Base-by-base conservation (phyloP, 2,797 vertebrate species). In the Halcyon badia region DNA sequence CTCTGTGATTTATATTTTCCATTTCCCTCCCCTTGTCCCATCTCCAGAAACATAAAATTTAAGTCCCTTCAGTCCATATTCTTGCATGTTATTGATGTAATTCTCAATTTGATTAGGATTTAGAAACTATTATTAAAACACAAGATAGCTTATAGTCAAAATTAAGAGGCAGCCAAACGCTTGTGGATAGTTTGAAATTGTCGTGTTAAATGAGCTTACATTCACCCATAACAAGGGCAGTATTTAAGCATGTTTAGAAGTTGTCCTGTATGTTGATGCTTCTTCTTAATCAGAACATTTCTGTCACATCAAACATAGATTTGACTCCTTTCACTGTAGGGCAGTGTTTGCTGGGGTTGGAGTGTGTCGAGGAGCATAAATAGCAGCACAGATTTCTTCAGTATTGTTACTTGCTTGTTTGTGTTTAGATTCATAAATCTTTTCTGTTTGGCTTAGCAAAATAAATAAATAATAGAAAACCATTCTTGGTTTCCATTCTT, bases 401-500 rank as follows among this genome's bases (percentile, higher is more conserved):
- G n/a, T 58, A 4, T 79, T 76, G 31, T 35, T 56, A 14, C n/a
- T 72, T 21, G 25, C 57, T 65, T 65, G 49, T 42, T 73, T 73
- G 33, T 87, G 48, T 66, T 89, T 57, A 49, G 52, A 54, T 71
- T 92, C 17, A 25, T 71, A n/a, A n/a, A 65, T 79, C 14, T 77
- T 72, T 58, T 80, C 44, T 75, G 26, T 37, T 88, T 62, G 41
- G 76, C n/a, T 25, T 48, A 37, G 57, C 20, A 25, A 49, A 75
- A 70, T 31, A 41, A 39, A 12, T 26, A 16, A 49, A 28, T 25
- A 48, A 12, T 19, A 31, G 64, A 56, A 90, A 31, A 66, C 12
- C 24, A 5, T 57, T 82, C 46, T 14, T 84, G 14, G 49, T 88
- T 90, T 93, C 68, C 62, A 4, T 82, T 90, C 70, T 90, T 73